phyloP scores from a whole-genome alignment of 2,113 vertebrate species.

The Myxocyprinus asiaticus region DNA sequence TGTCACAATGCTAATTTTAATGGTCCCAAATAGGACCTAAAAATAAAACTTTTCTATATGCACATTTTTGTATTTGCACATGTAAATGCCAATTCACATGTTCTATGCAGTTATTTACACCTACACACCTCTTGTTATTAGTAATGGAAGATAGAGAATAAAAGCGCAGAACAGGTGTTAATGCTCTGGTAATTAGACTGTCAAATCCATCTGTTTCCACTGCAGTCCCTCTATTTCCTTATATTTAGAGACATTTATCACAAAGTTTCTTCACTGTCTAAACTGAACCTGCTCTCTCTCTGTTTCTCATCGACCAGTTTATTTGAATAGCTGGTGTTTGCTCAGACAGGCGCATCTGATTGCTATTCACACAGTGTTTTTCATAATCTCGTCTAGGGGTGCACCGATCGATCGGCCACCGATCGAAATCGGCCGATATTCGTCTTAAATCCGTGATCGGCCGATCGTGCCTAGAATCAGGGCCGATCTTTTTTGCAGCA shows the following conservation, averaged over 20 bases:
- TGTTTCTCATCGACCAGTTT: background rate
- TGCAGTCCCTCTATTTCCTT: background rate
- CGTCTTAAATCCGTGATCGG: too few species aligned
- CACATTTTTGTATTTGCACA: too few species aligned
- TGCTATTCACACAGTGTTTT: background rate
- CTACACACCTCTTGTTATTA: constrained; percentile 5
- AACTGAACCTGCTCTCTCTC: background rate
- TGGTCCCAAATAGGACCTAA: too few species aligned
- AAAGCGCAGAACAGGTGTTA: constrained; percentile 9
- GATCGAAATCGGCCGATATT: too few species aligned
- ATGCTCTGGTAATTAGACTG: constrained; percentile 14
- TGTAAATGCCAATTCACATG: background rate
- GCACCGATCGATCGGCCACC: too few species aligned
- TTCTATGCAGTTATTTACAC: background rate
- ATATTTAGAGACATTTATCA: constrained; percentile 6
- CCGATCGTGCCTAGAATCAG: too few species aligned
- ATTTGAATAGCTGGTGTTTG: constrained; percentile 12
- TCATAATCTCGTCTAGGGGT: background rate
- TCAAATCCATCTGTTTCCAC: constrained; percentile 14
- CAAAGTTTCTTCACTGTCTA: background rate
- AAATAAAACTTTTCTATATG: too few species aligned
- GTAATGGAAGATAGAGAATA: background rate
- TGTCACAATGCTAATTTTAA: too few species aligned
- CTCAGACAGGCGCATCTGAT: constrained; percentile 7
- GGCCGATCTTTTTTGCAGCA: too few species aligned